These are phyloP conservation scores for Drosophila falleni DNA, from an alignment of 2,888 invertebrate species.

Conservation along the genomic window DNA sequence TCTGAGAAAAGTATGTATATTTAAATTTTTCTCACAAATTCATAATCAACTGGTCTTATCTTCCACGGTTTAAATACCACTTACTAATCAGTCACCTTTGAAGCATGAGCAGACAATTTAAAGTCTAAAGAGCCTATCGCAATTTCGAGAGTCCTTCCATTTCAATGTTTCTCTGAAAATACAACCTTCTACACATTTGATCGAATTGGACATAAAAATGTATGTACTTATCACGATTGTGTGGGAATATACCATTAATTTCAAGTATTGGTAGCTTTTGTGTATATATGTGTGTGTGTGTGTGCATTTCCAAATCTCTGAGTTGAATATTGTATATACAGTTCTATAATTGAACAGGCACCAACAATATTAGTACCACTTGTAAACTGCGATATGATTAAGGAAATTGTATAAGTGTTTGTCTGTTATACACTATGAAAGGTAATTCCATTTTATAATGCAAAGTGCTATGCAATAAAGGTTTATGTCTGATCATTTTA, in stretches of 20 bases:
- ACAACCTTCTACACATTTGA: slow-evolving; percentile 6
- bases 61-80: neutral
- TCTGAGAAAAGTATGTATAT: slow-evolving; percentile 1
- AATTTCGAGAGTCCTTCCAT: slow-evolving; percentile 17
- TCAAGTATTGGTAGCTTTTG: slow-evolving; percentile 17
- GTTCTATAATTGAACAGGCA: slow-evolving; percentile 25
- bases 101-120: slow-evolving; percentile 1
- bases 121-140: neutral
- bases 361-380: slow-evolving; percentile 46
- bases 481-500: neutral
- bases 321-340: slow-evolving; percentile 12
- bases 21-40: slow-evolving; percentile 9
- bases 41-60: slow-evolving; percentile 14
- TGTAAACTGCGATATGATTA: slow-evolving; percentile 57
- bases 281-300: too few species aligned
- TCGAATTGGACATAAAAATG: slow-evolving; percentile 1
- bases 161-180: slow-evolving; percentile 17
- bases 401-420: slow-evolving; percentile 20
- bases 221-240: slow-evolving; percentile 32
- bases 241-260: slow-evolving; percentile 9
- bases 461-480: neutral
- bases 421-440: slow-evolving; percentile 1
- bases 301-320: slow-evolving; percentile 23
- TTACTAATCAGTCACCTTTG: slow-evolving; percentile 28
- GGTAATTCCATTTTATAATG: neutral